Conservation (phyloP, 2,888 invertebrate genomes). For the Cephus pulcher region DNA sequence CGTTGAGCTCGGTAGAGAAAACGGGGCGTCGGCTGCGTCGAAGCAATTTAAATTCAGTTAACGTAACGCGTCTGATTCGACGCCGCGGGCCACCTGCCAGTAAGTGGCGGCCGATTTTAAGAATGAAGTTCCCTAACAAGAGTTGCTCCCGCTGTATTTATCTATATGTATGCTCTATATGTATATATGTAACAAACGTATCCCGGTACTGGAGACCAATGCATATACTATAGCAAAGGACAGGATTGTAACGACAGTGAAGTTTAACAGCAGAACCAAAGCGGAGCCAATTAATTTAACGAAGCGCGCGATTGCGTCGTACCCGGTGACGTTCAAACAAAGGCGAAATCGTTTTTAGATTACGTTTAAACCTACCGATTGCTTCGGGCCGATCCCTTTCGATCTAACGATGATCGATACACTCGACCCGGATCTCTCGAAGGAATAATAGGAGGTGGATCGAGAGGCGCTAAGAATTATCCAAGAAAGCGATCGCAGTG, state of each 20-base stretch:
- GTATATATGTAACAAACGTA: neutral
- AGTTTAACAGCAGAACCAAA: conserved; percentile 45
- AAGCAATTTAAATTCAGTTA: conserved; percentile 64
- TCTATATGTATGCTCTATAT: neutral
- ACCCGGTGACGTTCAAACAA: conserved; percentile 44
- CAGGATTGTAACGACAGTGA: conserved; percentile 34
- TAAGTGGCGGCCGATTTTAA: conserved; percentile 54
- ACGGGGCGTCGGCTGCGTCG: conserved; percentile 32
- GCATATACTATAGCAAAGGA: neutral
- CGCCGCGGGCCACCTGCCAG: conserved; percentile 56
- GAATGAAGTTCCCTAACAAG: conserved; percentile 46
- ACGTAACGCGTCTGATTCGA: conserved; percentile 61
- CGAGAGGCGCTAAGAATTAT: neutral
- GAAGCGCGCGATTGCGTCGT: conserved; percentile 46
- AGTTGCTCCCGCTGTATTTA: conserved; percentile 11
- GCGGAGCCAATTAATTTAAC: conserved; percentile 50
- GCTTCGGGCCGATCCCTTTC: neutral
- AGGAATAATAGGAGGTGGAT: neutral
- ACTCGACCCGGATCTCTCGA: neutral
- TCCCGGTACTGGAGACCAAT: neutral
- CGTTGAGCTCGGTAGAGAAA: conserved; percentile 8
- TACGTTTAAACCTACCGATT: neutral
- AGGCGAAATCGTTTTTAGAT: conserved; percentile 12
- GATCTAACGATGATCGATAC: conserved; percentile 4
- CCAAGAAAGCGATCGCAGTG: neutral